Conservation (phyloP, 2,888 invertebrate genomes). For the Polydrusus tereticollis region DNA sequence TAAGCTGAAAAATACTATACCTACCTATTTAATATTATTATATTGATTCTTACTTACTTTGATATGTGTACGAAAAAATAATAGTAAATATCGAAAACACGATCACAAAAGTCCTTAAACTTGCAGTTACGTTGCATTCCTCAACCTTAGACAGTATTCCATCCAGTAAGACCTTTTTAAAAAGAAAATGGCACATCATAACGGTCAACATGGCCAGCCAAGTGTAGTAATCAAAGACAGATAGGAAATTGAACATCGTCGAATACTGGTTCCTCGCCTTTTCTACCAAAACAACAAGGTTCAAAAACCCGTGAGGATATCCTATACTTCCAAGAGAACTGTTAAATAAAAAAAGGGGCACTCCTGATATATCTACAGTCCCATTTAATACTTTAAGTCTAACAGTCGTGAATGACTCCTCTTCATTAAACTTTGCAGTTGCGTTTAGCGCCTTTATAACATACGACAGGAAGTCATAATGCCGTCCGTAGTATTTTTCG, state of each 20-base stretch:
- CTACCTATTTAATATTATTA: no score
- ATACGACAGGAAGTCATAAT: conserved; percentile 15
- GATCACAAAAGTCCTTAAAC: no score
- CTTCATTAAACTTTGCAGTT: neutral
- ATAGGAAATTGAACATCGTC: neutral
- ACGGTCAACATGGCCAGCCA: conserved; percentile 5
- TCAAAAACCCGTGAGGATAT: conserved; percentile 22
- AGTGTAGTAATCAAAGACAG: conserved; percentile 21
- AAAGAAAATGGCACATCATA: neutral
- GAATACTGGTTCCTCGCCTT: neutral
- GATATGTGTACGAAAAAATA: no score
- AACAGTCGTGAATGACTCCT: neutral
- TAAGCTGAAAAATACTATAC: no score
- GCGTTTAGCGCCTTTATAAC: conserved; percentile 21
- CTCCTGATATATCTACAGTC: conserved; percentile 1
- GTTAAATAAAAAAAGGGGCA: neutral
- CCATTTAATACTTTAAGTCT: neutral
- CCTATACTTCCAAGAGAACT: neutral
- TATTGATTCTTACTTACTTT: no score
- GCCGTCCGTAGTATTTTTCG: neutral
- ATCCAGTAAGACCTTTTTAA: conserved; percentile 1
- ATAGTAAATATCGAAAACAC: no score
- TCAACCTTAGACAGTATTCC: neutral
- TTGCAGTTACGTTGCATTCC: no score
- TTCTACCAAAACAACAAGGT: conserved; percentile 11